Conservation (phyloP, 2,888 invertebrate genomes). For the Sturmia bella region DNA sequence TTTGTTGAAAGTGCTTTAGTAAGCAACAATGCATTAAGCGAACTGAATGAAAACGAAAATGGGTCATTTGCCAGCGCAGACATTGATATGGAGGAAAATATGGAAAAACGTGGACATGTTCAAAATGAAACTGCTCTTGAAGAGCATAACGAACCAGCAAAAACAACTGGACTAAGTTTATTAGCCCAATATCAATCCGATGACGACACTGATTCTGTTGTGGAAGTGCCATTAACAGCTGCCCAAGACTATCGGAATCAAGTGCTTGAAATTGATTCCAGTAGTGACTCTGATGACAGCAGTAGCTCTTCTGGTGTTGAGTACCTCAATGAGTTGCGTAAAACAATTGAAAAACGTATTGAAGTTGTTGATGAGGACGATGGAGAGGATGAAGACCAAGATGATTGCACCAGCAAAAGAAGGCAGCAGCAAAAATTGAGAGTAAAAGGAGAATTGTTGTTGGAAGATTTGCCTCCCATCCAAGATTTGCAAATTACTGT, state of each 20-base stretch:
- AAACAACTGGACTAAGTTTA: conserved; percentile 74
- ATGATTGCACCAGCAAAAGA: conserved; percentile 71
- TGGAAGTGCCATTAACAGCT: conserved; percentile 74
- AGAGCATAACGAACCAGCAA: background rate
- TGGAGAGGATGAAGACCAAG: conserved; percentile 75
- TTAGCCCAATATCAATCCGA: conserved; percentile 77
- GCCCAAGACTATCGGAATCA: conserved; percentile 72
- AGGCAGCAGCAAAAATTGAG: conserved; percentile 75
- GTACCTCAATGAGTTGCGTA: conserved; percentile 74
- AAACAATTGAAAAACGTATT: conserved; percentile 75
- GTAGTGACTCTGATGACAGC: conserved; percentile 70
- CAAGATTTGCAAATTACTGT: conserved; percentile 90
- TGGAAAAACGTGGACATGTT: background rate
- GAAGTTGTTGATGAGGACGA: conserved; percentile 74
- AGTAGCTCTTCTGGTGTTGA: conserved; percentile 75
- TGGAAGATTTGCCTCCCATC: conserved; percentile 90
- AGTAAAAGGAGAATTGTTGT: conserved; percentile 79
- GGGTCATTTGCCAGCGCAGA: background rate
- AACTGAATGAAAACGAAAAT: background rate
- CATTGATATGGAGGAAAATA: background rate
- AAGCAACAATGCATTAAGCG: background rate
- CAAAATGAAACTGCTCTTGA: background rate
- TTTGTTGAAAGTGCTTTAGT: background rate
- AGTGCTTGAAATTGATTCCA: conserved; percentile 75
- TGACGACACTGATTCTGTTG: conserved; percentile 74